A percentile compares a stretch with the other conserved stretches of the same genome.
Conservation (phyloP, 2,797 vertebrate genomes). For the Takifugu ocellatus region DNA sequence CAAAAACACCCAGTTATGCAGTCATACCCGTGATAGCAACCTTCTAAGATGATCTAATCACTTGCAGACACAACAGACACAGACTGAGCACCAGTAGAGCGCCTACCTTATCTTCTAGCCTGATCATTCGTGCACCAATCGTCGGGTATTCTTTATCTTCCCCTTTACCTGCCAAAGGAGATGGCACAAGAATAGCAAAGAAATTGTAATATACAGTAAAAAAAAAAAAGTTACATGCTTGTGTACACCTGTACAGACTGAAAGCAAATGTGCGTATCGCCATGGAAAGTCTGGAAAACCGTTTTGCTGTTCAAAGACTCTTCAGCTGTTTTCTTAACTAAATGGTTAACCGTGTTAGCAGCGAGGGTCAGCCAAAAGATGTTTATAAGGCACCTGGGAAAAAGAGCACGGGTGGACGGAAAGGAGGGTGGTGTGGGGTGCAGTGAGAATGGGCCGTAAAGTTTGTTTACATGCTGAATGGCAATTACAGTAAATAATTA, state of each 20-base stretch:
- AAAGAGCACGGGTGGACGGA: no score
- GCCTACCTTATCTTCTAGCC: slow-evolving; percentile 87
- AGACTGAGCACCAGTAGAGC: slow-evolving; percentile 20
- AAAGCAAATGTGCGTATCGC: not conserved
- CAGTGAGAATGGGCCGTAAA: no score
- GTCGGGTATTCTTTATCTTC: slow-evolving; percentile 87
- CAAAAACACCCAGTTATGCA: slow-evolving; percentile 11
- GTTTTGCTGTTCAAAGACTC: not conserved
- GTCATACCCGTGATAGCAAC: not conserved
- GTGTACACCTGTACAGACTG: not conserved
- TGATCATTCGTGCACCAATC: slow-evolving; percentile 85
- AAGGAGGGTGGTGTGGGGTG: no score
- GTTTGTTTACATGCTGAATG: no score
- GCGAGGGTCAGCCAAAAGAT: no score
- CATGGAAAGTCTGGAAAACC: not conserved
- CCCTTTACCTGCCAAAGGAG: slow-evolving; percentile 78
- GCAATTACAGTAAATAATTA: no score
- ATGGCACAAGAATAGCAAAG: not conserved
- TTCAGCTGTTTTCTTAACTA: no score
- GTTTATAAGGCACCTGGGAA: no score
- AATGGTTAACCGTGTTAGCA: no score
- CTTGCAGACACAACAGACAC: slow-evolving; percentile 28
- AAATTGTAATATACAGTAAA: not conserved
- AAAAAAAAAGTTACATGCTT: no score
- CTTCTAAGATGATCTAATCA: not conserved